These are phyloP conservation scores for Drosophila nebulosa DNA, from an alignment of 1,140 invertebrate genomes.

Conservation along the genomic window DNA sequence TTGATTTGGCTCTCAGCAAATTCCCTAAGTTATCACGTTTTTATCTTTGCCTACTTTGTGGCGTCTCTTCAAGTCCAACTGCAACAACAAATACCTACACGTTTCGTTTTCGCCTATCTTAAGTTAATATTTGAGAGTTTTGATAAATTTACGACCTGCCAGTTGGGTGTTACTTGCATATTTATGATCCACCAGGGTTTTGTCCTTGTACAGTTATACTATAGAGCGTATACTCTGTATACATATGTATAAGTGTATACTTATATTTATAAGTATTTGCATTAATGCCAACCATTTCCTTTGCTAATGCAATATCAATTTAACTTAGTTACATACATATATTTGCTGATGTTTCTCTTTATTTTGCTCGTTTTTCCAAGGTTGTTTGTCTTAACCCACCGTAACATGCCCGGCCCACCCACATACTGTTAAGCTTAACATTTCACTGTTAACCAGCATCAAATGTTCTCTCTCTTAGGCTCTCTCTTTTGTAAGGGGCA, in stretches of 20 bases:
- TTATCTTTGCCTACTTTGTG: constrained; percentile 30
- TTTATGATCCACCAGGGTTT: background rate
- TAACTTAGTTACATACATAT: background rate
- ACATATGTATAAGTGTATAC: background rate
- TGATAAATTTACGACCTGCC: constrained; percentile 19
- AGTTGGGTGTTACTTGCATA: background rate
- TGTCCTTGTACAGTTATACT: background rate
- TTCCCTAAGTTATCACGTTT: constrained; percentile 15
- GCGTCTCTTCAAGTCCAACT: background rate
- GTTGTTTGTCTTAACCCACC: background rate
- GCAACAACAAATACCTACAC: background rate
- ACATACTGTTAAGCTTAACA: constrained; percentile 8
- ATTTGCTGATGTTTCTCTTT: background rate
- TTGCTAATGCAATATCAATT: constrained; percentile 6
- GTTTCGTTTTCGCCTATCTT: constrained; percentile 5
- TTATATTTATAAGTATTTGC: background rate
- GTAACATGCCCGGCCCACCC: background rate
- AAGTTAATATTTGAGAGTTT: constrained; percentile 9
- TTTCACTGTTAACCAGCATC: constrained; percentile 4
- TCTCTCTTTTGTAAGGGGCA: constrained; percentile 15
- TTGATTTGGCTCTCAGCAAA: background rate
- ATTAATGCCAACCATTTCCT: constrained; percentile 9
- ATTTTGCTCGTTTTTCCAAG: background rate
- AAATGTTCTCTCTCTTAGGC: constrained; percentile 7
- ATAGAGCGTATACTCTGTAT: too few species aligned